These are phyloP conservation scores for Subacronicta megacephala DNA, from an alignment of 2,888 invertebrate species.

Conservation along the genomic window DNA sequence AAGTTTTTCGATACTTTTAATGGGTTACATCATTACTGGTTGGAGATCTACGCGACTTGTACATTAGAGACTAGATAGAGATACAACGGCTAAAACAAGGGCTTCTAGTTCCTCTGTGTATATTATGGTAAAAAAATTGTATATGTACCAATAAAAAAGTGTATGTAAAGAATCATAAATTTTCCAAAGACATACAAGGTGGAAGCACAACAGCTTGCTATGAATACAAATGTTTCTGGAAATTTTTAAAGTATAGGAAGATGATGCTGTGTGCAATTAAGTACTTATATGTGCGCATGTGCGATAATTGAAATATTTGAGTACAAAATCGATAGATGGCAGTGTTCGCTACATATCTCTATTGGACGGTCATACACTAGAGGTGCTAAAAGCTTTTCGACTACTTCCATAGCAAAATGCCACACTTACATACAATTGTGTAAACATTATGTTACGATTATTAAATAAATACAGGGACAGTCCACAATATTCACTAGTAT, in stretches of 20 bases:
- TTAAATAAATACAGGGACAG: conserved; percentile 51
- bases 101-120: conserved; percentile 46
- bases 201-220: too few species aligned
- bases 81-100: conserved; percentile 13
- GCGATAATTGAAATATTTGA: not conserved
- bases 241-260: too few species aligned
- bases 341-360: conserved; percentile 28
- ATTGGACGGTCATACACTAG: conserved; percentile 50
- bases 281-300: not conserved
- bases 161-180: too few species aligned
- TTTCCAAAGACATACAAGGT: too few species aligned
- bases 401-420: conserved; percentile 68
- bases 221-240: too few species aligned
- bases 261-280: not conserved
- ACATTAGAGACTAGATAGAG: conserved; percentile 50
- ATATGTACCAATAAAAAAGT: not conserved
- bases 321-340: conserved; percentile 12
- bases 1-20: not conserved
- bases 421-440: conserved; percentile 34
- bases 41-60: conserved; percentile 37
- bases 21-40: not conserved
- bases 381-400: conserved; percentile 40
- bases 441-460: conserved; percentile 34
- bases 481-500: conserved; percentile 34
- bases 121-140: not conserved